A percentile compares a stretch with the other conserved stretches of the same genome.
phyloP scores from a whole-genome alignment of 2,888 invertebrate species.

The Siphlonurus alternatus region DNA sequence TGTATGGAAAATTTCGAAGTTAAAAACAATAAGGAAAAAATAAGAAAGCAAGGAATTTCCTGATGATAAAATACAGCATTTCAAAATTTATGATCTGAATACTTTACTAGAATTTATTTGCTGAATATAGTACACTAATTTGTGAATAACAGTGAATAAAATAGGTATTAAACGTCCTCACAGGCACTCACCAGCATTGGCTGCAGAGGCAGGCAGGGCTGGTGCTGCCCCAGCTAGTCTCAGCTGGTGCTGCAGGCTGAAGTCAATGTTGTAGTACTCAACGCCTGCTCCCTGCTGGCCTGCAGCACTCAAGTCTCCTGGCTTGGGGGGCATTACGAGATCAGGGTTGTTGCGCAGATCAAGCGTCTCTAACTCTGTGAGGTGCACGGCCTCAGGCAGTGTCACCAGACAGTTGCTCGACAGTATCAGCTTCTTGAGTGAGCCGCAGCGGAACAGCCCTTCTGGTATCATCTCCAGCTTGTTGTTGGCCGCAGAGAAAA shows the following conservation, averaged over 20 bases:
- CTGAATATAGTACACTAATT: too few relatives aligned
- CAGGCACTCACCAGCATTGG: not conserved
- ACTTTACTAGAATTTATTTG: too few relatives aligned
- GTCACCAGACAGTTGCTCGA: slow-evolving; percentile 90
- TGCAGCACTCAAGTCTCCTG: slow-evolving; percentile 35
- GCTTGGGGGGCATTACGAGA: slow-evolving; percentile 94
- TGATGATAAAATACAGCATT: too few relatives aligned
- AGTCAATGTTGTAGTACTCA: slow-evolving; percentile 97
- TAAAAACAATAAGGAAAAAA: too few relatives aligned
- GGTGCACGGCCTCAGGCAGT: slow-evolving; percentile 91
- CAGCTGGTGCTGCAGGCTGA: slow-evolving; percentile 89
- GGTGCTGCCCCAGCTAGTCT: slow-evolving; percentile 67
- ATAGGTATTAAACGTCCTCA: too few relatives aligned
- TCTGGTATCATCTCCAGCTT: slow-evolving; percentile 96
- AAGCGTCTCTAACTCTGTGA: slow-evolving; percentile 74
- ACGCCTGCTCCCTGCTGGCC: slow-evolving; percentile 59
- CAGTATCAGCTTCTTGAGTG: slow-evolving; percentile 79
- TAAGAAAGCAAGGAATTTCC: too few relatives aligned
- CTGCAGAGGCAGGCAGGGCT: not conserved
- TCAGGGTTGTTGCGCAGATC: slow-evolving; percentile 90
- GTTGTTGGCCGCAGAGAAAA: slow-evolving; percentile 94
- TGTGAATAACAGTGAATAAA: too few relatives aligned
- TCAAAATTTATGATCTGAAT: too few relatives aligned
- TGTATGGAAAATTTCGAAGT: too few relatives aligned
- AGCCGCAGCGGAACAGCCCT: slow-evolving; percentile 88